Percentiles rank a stretch among this genome's conserved stretches.
Evolutionary conservation across 2,888 invertebrate species (phyloP).

Genomic region (Frankliniella fusca): DNA sequence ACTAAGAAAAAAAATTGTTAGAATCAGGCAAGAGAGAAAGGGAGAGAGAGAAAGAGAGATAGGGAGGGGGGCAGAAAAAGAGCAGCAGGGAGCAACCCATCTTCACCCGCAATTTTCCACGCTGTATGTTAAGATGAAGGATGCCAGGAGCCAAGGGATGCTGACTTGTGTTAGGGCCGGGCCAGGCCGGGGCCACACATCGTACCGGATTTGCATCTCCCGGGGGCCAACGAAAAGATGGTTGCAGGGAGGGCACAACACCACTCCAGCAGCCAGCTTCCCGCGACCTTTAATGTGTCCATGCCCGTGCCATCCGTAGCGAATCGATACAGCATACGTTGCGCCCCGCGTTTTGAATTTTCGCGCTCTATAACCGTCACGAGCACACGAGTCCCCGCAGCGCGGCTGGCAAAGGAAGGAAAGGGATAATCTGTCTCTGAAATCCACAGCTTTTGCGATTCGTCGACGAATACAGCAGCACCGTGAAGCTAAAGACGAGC

Average conservation of each 20-base stretch:
- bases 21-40: no score
- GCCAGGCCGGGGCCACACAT: not conserved
- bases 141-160: not conserved
- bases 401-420: no score
- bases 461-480: no score
- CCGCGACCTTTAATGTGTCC: not conserved
- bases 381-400: no score
- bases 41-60: no score
- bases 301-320: no score
- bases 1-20: not conserved
- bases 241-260: no score
- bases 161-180: not conserved
- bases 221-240: not conserved
- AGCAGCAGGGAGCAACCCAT: not conserved
- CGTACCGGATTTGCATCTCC: constrained; percentile 3
- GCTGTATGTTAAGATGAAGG: constrained; percentile 19
- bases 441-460: no score
- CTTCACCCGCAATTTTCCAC: constrained; percentile 12
- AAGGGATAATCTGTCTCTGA: no score
- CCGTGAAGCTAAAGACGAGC: not conserved
- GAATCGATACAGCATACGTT: not conserved
- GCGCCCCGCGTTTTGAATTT: not conserved
- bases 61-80: not conserved
- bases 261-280: not conserved
- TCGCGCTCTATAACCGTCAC: no score